Evolutionary conservation across 2,113 vertebrate genomes (phyloP).

Genomic region (Chaenocephalus aceratus): DNA sequence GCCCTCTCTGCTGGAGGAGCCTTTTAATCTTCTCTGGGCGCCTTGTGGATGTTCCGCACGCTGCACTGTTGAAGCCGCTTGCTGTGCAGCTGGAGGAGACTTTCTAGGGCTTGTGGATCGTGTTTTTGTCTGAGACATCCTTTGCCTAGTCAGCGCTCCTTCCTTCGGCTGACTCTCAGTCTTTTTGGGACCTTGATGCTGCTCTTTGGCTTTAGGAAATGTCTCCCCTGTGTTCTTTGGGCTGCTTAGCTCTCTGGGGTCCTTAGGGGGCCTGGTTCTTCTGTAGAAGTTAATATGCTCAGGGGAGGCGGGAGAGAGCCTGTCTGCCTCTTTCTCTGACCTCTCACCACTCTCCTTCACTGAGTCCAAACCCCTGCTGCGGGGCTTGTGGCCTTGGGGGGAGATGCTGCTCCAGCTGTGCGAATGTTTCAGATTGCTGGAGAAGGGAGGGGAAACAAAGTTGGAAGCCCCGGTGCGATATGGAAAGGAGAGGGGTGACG

Average conservation of each 20-base stretch:
- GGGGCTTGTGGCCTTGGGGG: slow-evolving; percentile 59
- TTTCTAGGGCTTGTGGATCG: slow-evolving; percentile 48
- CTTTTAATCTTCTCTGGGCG: slow-evolving; percentile 46
- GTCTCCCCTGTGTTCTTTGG: slow-evolving; percentile 79
- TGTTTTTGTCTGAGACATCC: slow-evolving; percentile 43
- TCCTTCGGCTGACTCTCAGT: slow-evolving; percentile 51
- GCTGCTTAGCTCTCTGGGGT: slow-evolving; percentile 81
- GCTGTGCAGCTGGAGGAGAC: slow-evolving; percentile 48
- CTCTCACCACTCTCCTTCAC: slow-evolving; percentile 67
- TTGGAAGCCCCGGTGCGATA: slow-evolving; percentile 79
- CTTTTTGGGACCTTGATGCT: slow-evolving; percentile 70
- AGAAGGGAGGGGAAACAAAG: slow-evolving; percentile 61
- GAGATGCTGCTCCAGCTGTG: slow-evolving; percentile 64
- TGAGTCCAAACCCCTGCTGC: slow-evolving; percentile 58
- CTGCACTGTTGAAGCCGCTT: slow-evolving; percentile 29
- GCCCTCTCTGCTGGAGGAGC: slow-evolving; percentile 55
- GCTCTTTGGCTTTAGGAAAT: slow-evolving; percentile 74
- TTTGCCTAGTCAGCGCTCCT: slow-evolving; percentile 56
- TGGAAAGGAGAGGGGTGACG: slow-evolving; percentile 68
- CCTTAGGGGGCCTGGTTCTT: slow-evolving; percentile 61
- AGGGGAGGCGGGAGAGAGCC: slow-evolving; percentile 62
- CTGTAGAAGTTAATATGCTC: slow-evolving; percentile 64
- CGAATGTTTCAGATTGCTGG: slow-evolving; percentile 80
- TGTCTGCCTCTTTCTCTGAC: slow-evolving; percentile 45
- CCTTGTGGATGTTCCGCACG: slow-evolving; percentile 35